These are phyloP conservation scores for Columba livia DNA, from an alignment of 2,113 vertebrate genomes.

Conservation along the genomic window DNA sequence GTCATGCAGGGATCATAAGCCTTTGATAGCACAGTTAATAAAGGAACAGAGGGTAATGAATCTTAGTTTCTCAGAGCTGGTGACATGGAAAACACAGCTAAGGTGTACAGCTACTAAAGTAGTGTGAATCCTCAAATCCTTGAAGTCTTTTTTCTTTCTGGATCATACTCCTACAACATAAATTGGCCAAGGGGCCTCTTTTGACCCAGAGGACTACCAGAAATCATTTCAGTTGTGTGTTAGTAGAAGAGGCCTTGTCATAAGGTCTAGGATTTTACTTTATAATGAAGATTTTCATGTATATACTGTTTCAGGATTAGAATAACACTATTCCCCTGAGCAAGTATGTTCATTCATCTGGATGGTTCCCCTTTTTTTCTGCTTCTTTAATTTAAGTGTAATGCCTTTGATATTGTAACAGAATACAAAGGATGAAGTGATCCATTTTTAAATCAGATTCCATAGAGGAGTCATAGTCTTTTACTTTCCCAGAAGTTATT, in stretches of 20 bases:
- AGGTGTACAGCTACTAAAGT: constrained; percentile 29
- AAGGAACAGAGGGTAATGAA: constrained; percentile 58
- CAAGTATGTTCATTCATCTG: constrained; percentile 2
- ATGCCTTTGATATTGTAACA: constrained; percentile 26
- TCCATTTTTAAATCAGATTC: constrained; percentile 41
- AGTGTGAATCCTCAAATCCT: constrained; percentile 10
- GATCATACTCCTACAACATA: background rate
- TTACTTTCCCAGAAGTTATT: constrained; percentile 48
- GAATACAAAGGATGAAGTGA: background rate
- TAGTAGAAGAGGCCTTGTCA: background rate
- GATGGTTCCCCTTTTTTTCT: background rate
- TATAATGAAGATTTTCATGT: constrained; percentile 31
- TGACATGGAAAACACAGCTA: constrained; percentile 64
- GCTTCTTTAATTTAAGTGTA: background rate
- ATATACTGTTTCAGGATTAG: background rate
- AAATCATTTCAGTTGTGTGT: constrained; percentile 10
- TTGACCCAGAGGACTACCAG: background rate
- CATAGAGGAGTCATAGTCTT: background rate
- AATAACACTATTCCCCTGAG: constrained; percentile 4
- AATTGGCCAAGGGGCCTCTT: background rate
- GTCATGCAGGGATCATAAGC: constrained; percentile 51
- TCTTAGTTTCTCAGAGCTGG: constrained; percentile 37
- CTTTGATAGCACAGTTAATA: constrained; percentile 70
- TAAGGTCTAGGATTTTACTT: constrained; percentile 9
- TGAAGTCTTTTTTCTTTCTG: background rate